Percentiles rank a stretch among this genome's conserved stretches.
Conservation (phyloP, 2,888 invertebrate genomes). For the Diabrotica balteata region DNA sequence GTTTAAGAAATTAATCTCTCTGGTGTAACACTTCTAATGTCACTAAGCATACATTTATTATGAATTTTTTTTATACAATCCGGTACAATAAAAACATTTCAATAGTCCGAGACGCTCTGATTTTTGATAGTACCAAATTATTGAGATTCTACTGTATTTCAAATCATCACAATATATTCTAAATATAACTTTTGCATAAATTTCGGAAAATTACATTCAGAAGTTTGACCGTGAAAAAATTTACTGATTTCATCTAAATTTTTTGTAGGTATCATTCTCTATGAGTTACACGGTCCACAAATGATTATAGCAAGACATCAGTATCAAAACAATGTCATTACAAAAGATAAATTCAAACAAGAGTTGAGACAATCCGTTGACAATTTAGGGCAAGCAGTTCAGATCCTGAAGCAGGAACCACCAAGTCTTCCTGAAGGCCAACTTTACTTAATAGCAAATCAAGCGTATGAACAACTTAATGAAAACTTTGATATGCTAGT, state of each 20-base stretch:
- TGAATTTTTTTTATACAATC: no score
- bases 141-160: no score
- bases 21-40: no score
- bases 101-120: no score
- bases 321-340: slow-evolving; percentile 67
- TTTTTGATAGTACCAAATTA: no score
- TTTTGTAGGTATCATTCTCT: slow-evolving; percentile 73
- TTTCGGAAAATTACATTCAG: no score
- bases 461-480: slow-evolving; percentile 59
- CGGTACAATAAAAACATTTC: no score
- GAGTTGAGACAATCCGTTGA: slow-evolving; percentile 70
- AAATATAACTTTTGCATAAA: no score
- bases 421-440: slow-evolving; percentile 70
- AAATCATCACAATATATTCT: no score
- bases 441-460: slow-evolving; percentile 67
- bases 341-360: slow-evolving; percentile 67
- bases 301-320: slow-evolving; percentile 73
- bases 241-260: no score
- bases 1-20: no score
- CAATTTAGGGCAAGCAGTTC: slow-evolving; percentile 69
- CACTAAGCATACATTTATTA: no score
- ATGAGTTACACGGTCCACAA: slow-evolving; percentile 82
- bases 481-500: slow-evolving; percentile 53
- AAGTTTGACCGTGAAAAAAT: neutral
- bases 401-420: slow-evolving; percentile 72